These are phyloP conservation scores for Hipparchia semele DNA, from an alignment of 2,888 invertebrate genomes.

Conservation along the genomic window DNA sequence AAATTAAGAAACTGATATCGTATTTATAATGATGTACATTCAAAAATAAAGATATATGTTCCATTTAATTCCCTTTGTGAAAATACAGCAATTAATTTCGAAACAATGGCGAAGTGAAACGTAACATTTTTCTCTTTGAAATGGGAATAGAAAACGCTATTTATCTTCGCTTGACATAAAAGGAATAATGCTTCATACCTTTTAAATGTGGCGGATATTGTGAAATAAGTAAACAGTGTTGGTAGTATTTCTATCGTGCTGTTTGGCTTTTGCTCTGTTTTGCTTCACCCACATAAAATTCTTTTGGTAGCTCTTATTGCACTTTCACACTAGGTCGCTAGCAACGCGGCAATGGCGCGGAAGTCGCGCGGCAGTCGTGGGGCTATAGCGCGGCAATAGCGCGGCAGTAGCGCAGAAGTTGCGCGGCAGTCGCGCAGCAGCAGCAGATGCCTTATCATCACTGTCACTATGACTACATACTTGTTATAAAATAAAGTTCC, in stretches of 20 bases:
- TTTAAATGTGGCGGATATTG: conserved; percentile 13
- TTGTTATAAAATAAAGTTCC: no score
- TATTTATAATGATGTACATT: no score
- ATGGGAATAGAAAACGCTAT: conserved; percentile 22
- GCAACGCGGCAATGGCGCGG: no score
- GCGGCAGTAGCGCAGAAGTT: no score
- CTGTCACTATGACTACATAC: no score
- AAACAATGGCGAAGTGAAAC: not conserved
- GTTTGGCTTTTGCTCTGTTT: not conserved
- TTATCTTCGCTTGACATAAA: conserved; percentile 23
- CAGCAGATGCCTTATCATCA: no score
- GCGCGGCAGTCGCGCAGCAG: no score
- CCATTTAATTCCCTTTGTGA: not conserved
- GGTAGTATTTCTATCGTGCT: not conserved
- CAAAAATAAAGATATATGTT: not conserved
- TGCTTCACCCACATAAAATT: not conserved
- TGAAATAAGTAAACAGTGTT: conserved; percentile 11
- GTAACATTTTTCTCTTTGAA: conserved; percentile 8
- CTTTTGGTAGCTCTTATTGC: no score
- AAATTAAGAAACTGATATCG: no score
- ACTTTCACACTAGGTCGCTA: no score
- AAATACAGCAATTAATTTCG: conserved; percentile 19
- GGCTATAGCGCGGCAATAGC: no score
- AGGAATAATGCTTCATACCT: conserved; percentile 23
- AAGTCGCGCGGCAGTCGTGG: no score